Base-by-base conservation (phyloP, 2,888 invertebrate genomes). In the Conops quadrifasciatus region DNA sequence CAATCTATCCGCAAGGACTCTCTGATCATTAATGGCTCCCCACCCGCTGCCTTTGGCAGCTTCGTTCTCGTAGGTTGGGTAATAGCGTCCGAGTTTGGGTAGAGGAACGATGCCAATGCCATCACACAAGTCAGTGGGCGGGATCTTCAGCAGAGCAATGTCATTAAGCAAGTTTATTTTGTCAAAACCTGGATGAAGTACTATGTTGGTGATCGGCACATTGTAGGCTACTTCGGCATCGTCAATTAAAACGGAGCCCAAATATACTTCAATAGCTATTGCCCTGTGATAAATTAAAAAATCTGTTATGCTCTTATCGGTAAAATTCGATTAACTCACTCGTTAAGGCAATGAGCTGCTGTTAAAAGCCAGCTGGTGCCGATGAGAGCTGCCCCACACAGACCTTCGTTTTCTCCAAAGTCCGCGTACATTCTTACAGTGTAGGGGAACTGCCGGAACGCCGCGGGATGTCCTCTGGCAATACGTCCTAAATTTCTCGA, bases 101-200 rank as follows among this genome's bases (percentile, higher is more conserved):
- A 83, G 65, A 0, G 0, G 19, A 63, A 80, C 59, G 26, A 75
- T 75, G 3, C 74, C 75, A 63, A 80, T 75, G n/a, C 13, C 1
- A 4, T 43, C 2, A 24, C 75, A 62, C 68, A 72, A 80, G 19
- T 60, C 0, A 0, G 81, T 76, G 0, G 72, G 1, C 4, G 76
- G 76, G 4, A 80, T 76, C 47, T 76, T 74, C 71, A 84, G 80
- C 58, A 84, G 71, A 0, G 82, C 79, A 67, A 84, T 84, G 58
- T 84, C 84, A 72, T 83, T 80, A 26, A 67, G 68, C 72, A 81
- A 70, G 7, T 74, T 21, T 1, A n/a, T 5, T 0, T 78, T 75
- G 74, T 79, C 80, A 72, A 78, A 83, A 53, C 79, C 77, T 64
- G 83, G 79, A 72, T 88, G 88, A 65, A 86, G 81, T 69, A 83